Conservation (phyloP, 2,888 invertebrate species). For the Caenorhabditis sp. region DNA sequence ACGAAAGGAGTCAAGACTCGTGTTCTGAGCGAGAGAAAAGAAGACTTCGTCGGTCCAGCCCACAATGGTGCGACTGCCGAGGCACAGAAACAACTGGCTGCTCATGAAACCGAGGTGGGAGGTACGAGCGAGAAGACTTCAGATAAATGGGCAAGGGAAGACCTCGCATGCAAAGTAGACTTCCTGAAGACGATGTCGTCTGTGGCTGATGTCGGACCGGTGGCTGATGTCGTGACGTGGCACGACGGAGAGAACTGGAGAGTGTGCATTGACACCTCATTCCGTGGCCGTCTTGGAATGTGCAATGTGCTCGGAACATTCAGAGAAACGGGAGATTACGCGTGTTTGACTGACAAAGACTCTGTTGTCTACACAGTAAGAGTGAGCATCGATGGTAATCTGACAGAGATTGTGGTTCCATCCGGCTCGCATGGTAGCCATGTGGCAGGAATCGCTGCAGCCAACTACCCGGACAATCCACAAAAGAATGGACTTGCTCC, state of each 20-base stretch:
- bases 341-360: constrained; percentile 86
- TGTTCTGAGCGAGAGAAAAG: constrained; percentile 85
- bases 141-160: constrained; percentile 90
- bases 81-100: constrained; percentile 85
- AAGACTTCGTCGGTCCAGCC: constrained; percentile 88
- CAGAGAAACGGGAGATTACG: constrained; percentile 86
- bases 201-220: constrained; percentile 89
- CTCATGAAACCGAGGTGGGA: constrained; percentile 83
- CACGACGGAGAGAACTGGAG: constrained; percentile 92
- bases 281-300: constrained; percentile 87
- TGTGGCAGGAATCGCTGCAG: constrained; percentile 95
- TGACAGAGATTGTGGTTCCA: constrained; percentile 92
- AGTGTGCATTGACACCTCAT: constrained; percentile 89
- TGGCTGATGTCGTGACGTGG: constrained; percentile 94
- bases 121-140: constrained; percentile 78
- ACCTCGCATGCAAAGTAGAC: constrained; percentile 90
- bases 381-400: constrained; percentile 89
- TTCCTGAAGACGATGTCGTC: constrained; percentile 88
- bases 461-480: constrained; percentile 88
- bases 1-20: constrained; percentile 83
- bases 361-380: constrained; percentile 91
- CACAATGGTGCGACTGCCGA: constrained; percentile 88
- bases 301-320: constrained; percentile 89
- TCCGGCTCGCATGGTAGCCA: constrained; percentile 94
- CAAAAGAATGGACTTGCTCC: constrained; percentile 95